Percentiles rank a stretch among this genome's conserved stretches.
Conservation (phyloP, 2,113 vertebrate genomes). For the Leuciscus idus region DNA sequence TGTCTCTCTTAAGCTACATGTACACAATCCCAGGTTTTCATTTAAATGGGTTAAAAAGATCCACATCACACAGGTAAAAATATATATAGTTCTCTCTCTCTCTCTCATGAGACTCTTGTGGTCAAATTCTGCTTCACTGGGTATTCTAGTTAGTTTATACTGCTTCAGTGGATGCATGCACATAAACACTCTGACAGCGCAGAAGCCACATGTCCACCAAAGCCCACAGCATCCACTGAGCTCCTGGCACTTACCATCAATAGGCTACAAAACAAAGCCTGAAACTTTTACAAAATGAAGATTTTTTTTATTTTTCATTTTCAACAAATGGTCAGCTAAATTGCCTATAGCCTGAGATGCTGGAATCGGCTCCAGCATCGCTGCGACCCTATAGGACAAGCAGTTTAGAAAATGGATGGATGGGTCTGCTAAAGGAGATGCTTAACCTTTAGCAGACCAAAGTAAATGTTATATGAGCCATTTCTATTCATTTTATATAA, state of each 20-base stretch:
- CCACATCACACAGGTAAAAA: not conserved
- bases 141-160: conserved; percentile 10
- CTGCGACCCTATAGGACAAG: no score
- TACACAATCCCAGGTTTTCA: not conserved
- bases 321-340: not conserved
- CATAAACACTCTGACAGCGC: not conserved
- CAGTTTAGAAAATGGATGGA: no score
- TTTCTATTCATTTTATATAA: no score
- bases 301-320: not conserved
- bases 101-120: conserved; percentile 8
- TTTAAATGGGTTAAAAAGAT: not conserved
- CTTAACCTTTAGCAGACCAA: no score
- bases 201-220: conserved; percentile 12
- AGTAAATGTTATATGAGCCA: no score
- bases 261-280: not conserved
- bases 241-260: not conserved
- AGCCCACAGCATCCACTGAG: not conserved
- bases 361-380: no score
- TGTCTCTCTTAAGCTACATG: not conserved
- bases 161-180: conserved; percentile 10
- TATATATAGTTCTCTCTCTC: not conserved
- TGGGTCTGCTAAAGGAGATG: no score
- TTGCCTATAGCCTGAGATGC: no score
- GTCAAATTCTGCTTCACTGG: conserved; percentile 27
- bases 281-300: not conserved